Conservation (phyloP, 2,797 vertebrate species). For the Neoniphon sammara region DNA sequence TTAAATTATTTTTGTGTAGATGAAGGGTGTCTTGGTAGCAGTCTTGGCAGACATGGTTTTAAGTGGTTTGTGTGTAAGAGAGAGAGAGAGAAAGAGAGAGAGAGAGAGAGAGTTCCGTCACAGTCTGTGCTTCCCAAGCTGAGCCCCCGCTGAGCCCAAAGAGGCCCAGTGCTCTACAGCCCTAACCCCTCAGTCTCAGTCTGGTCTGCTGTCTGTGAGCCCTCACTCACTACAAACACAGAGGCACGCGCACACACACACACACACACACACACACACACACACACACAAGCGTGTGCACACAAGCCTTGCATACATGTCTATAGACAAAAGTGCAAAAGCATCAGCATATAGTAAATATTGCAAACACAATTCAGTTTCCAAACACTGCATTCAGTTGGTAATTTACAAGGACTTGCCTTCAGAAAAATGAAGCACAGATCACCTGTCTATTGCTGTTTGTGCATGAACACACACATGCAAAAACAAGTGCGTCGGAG, state of each 20-base stretch:
- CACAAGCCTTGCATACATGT: neutral
- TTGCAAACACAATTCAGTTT: neutral
- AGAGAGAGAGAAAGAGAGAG: conserved; percentile 10
- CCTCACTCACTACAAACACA: conserved; percentile 3
- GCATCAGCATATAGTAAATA: neutral
- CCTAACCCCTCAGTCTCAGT: conserved; percentile 68
- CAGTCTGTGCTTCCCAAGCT: conserved; percentile 69
- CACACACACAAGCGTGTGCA: conserved; percentile 18
- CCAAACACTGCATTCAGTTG: neutral
- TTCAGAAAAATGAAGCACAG: too few species aligned
- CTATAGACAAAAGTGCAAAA: neutral
- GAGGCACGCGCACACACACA: neutral
- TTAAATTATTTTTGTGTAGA: neutral
- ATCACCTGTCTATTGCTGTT: neutral
- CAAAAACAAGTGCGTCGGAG: neutral
- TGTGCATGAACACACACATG: neutral
- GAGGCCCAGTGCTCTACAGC: conserved; percentile 76
- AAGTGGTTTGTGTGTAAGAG: conserved; percentile 1
- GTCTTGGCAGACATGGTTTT: neutral
- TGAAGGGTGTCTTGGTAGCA: neutral
- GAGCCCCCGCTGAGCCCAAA: conserved; percentile 78
- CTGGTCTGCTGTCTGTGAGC: conserved; percentile 63
- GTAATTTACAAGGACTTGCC: neutral
- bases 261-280: conserved; percentile 11
- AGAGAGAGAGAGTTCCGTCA: conserved; percentile 7